These are phyloP conservation scores for Aleadryas rufinucha DNA, from an alignment of 2,113 vertebrate genomes.

Conservation along the genomic window DNA sequence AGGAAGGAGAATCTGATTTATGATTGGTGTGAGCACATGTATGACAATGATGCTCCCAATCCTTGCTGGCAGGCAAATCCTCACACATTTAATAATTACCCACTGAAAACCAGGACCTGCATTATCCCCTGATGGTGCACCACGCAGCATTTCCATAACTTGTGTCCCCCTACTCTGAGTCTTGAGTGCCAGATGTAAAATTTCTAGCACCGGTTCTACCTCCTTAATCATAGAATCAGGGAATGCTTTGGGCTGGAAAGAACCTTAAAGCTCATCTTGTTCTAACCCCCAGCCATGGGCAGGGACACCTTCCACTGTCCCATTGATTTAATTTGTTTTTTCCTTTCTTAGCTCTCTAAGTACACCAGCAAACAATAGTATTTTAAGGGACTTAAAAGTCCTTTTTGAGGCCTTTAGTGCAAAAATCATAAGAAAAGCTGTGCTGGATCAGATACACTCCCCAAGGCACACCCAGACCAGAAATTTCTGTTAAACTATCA, in stretches of 20 bases:
- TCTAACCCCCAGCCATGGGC: background rate
- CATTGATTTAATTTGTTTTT: background rate
- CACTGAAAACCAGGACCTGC: background rate
- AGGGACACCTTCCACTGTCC: background rate
- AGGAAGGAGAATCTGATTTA: background rate
- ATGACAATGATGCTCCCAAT: background rate
- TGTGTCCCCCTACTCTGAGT: background rate
- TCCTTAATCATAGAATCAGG: background rate
- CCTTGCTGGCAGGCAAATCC: background rate
- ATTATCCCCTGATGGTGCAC: fast-evolving
- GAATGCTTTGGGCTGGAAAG: background rate
- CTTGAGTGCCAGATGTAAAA: background rate
- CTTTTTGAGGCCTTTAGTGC: background rate
- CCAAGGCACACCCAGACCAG: background rate
- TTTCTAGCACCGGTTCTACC: background rate
- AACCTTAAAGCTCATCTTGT: background rate
- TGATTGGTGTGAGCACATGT: background rate
- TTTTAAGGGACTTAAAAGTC: background rate
- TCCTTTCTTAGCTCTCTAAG: background rate
- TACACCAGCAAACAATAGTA: background rate
- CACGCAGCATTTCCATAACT: fast-evolving
- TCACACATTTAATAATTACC: background rate
- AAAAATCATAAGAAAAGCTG: background rate
- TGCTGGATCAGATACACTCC: background rate
- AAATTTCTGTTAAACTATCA: background rate